Evolutionary conservation across 2,113 vertebrate genomes (phyloP), one percentile per base, ranked within the genome.

Genomic region (Donacobius atricapilla): DNA sequence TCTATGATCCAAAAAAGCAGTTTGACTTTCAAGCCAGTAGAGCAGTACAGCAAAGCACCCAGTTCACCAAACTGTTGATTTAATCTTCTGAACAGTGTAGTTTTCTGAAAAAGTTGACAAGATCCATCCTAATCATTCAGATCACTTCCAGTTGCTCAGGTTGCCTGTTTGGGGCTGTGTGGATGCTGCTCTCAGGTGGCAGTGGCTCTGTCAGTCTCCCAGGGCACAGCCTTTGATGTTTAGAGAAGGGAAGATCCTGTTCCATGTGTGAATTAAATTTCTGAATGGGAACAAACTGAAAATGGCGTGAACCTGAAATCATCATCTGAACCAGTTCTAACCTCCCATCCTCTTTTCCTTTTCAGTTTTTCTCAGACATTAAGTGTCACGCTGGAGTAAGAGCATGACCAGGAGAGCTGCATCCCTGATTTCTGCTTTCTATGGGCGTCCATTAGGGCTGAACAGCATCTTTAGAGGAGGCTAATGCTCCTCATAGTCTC

Each of bases 371-470:
- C 39, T n/a, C 45, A 70, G 56, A 27, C 45, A 15, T 77, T 35
- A 60, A 57, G 68, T 87, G 77, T 54, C 54, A 45, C 15, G 8
- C 44, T 65, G 19, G 44, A 31, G 51, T 30, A 65, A 44, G 44
- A 78, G 42, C 27, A 4, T 35, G 48, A 44, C 15, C 69, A 56
- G 64, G 31, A 57, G 35, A 11, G 15, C 4, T 3, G 18, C 83
- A 78, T 87, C 27, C 50, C 10, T 44, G 19, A 47, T 83, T 90
- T 66, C 50, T 48, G 57, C 51, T 87, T 70, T 61, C 73, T 3
- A 0, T 8, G 0, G 5, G 13, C 57, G 15, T 47, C 39, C 0
- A 2, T 53, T 50, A 30, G 37, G 56, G 28, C 44, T 51, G 47
- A 73, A 11, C 47, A 82, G 80, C 9, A 2, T 64, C 20, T 68